These are phyloP conservation scores for Aphodius granarius DNA, from an alignment of 2,888 invertebrate genomes.

Conservation along the genomic window DNA sequence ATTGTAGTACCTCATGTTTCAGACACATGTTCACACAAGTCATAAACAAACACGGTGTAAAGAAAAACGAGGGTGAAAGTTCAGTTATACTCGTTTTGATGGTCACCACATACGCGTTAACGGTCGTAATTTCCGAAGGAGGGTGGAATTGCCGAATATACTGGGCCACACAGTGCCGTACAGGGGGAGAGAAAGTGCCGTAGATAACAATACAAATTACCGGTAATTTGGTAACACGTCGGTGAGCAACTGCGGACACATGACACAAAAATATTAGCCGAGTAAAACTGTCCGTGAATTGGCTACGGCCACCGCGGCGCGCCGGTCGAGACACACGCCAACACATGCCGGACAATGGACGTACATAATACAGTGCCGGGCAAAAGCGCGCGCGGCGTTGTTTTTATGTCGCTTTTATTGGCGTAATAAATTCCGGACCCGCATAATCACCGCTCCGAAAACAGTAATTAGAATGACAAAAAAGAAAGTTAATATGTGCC, in stretches of 20 bases:
- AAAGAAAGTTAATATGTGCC: neutral
- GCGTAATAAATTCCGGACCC: constrained; percentile 14
- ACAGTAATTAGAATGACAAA: constrained; percentile 19
- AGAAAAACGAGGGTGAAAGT: too few species aligned
- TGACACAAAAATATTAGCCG: neutral
- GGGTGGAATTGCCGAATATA: too few species aligned
- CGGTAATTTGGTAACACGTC: neutral
- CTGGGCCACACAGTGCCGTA: too few species aligned
- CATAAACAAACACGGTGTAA: too few species aligned
- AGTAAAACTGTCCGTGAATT: neutral
- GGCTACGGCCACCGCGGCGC: neutral
- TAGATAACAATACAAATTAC: neutral
- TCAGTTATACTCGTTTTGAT: too few species aligned
- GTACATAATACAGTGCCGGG: neutral
- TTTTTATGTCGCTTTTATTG: neutral
- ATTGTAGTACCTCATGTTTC: too few species aligned
- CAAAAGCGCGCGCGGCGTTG: neutral
- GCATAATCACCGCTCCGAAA: constrained; percentile 6
- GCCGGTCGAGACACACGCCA: neutral
- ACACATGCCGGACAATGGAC: neutral
- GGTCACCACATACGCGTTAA: too few species aligned
- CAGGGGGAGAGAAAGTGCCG: neutral
- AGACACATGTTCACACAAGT: too few species aligned
- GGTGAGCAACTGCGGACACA: neutral
- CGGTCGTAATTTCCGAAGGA: too few species aligned